These are phyloP conservation scores for Donacobius atricapilla DNA, from an alignment of 2,113 vertebrate genomes.

Conservation along the genomic window DNA sequence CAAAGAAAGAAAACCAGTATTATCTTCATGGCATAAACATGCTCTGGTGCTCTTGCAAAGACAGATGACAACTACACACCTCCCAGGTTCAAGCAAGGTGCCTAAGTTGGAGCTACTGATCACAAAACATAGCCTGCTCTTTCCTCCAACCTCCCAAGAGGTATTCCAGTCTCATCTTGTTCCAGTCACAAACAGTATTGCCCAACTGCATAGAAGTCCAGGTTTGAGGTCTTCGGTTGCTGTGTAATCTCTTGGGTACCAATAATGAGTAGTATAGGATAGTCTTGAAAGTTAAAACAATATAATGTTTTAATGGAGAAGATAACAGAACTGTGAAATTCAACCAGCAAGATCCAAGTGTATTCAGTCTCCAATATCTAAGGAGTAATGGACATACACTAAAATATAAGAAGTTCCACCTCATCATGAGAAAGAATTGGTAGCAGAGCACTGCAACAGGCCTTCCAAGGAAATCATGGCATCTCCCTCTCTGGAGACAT, in stretches of 20 bases:
- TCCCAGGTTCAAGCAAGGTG: not conserved
- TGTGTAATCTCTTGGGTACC: not conserved
- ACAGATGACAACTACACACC: not conserved
- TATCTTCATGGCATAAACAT: not conserved
- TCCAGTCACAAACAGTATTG: not conserved
- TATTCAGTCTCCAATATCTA: not conserved
- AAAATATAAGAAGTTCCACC: not conserved
- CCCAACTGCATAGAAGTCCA: not conserved
- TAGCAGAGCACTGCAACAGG: not conserved
- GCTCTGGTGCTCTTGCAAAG: not conserved
- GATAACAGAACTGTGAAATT: not conserved
- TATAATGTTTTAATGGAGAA: not conserved
- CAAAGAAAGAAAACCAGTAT: not conserved
- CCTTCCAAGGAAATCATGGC: not conserved
- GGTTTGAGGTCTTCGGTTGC: not conserved
- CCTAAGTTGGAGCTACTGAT: not conserved
- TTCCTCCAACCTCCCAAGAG: not conserved
- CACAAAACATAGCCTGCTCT: not conserved
- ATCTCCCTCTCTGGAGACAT: not conserved
- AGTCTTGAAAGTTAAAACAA: not conserved
- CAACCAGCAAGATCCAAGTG: not conserved
- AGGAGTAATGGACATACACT: not conserved
- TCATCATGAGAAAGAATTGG: not conserved
- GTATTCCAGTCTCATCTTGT: not conserved
- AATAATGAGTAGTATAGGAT: not conserved